Evolutionary conservation across 2,113 vertebrate species (phyloP), one percentile per base, ranked within the genome.

Genomic region (Triplophysa tibetana): DNA sequence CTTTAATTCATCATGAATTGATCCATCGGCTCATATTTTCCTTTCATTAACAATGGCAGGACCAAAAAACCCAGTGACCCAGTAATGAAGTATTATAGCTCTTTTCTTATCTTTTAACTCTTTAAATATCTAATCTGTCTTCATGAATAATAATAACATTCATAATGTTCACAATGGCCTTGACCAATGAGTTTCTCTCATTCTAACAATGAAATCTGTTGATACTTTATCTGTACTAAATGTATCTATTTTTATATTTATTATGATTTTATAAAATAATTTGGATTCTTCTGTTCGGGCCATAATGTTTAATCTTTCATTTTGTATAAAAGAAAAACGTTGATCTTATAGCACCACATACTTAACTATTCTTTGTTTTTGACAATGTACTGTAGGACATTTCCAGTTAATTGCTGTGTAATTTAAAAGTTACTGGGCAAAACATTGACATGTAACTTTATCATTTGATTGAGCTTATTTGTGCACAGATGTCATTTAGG

Each of bases 41-140:
- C 48, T 75, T 63, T 8, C 74, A 67, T 38, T 52, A 68, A 75
- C 75, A 64, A 75, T 75, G 70, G 70, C 81, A 75, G 70, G 70
- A 41, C 81, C 64, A 67, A 16, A 10, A 56, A 52, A 16, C 45
- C 54, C 13, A 70, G 48, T 50, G 45, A 43, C 7, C 0, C 2
- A 66, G 6, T 52, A 19, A 33, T 54, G 0, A 9, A 54, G 45
- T 54, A 54, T 78, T 21, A 24, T 26, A 62, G 24, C 6, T 16
- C 12, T 16, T 19, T 65, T 52, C 16, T 19, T 41, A 14, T 19
- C 54, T 16, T n/a, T 8, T 2, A 45, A 75, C 14, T 13, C 1
- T 14, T 29, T 14, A 9, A 52, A 24, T 24, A n/a, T 52, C 13
- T 3, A 16, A 12, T 54, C 17, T 33, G 26, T 70, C 10, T 52